Evolutionary conservation across 2,888 invertebrate species (phyloP), one percentile per base, ranked within the genome.

Genomic region (Orchestes rusci): DNA sequence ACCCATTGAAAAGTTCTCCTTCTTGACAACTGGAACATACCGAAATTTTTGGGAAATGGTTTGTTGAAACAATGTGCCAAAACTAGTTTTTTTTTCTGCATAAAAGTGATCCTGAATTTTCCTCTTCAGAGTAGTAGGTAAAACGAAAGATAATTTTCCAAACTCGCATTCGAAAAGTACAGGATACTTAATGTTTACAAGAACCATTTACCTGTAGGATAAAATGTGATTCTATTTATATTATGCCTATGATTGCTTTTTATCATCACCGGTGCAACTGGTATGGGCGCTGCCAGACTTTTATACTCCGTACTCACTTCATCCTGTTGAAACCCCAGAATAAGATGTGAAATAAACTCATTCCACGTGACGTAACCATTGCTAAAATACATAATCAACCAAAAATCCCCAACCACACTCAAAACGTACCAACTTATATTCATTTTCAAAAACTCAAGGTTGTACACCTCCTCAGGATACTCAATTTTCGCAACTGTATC

Each of bases 261-360:
- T 57, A 78, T 62, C 32, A 82, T 63, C 27, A 66, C 62, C 0
- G 83, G 82, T 12, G 70, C 59, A 5, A 71, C 71, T 48, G 76
- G 74, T 54, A 85, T 79, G 7, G 84, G 82, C 27, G 70, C 64
- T 54, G 79, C 77, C 42, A 84, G 62, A 1, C 74, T 68, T 55
- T 78, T 76, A 46, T 76, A 76, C 59, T 79, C 77, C 52, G 73
- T 70, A 55, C 76, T 75, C 1, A 75, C 73, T 58, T 82, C 82
- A 54, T 77, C 76, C 37, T 75, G 74, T 64, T 80, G 78, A 68
- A 81, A 85, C 33, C 84, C 84, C 48, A 85, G 70, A 47, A 87
- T 73, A 52, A 87, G 69, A 68, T 83, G 82, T 0, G 85, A 83
- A 18, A 88, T 76, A 57, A 87, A 76, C 65, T 89, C 87, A 60